Percentiles rank a stretch among this genome's conserved stretches.
phyloP scores from a whole-genome alignment of 2,797 vertebrate species.

The Anguilla obscura region DNA sequence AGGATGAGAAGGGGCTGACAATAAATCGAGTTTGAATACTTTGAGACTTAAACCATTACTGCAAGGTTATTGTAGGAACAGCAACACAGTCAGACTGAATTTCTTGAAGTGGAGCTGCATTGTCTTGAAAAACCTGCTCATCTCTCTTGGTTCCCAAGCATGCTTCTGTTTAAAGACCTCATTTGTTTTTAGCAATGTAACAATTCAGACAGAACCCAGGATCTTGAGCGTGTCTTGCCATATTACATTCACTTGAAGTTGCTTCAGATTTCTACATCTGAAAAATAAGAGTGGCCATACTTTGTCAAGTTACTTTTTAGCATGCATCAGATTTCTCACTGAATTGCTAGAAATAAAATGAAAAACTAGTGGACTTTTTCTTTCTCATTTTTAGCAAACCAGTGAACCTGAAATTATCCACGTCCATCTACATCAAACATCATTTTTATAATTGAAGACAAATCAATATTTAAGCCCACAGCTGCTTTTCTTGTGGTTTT shows the following conservation, averaged over 20 bases:
- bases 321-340: background rate
- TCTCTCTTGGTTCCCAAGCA: constrained; percentile 40
- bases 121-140: background rate
- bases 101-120: background rate
- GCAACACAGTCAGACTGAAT: background rate
- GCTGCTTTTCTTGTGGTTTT: background rate
- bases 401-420: background rate
- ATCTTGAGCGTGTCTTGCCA: background rate
- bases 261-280: background rate
- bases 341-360: background rate
- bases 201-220: background rate
- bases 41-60: background rate
- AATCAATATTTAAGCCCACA: background rate
- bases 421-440: background rate
- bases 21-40: constrained; percentile 44
- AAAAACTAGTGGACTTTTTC: background rate
- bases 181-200: background rate
- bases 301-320: background rate
- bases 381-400: background rate
- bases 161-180: constrained; percentile 8
- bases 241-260: background rate
- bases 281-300: background rate
- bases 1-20: constrained; percentile 54
- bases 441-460: background rate
- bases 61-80: background rate